Evolutionary conservation across 23 tunicate genomes (phyloP).

Genomic region (Halocynthia aurantium): DNA sequence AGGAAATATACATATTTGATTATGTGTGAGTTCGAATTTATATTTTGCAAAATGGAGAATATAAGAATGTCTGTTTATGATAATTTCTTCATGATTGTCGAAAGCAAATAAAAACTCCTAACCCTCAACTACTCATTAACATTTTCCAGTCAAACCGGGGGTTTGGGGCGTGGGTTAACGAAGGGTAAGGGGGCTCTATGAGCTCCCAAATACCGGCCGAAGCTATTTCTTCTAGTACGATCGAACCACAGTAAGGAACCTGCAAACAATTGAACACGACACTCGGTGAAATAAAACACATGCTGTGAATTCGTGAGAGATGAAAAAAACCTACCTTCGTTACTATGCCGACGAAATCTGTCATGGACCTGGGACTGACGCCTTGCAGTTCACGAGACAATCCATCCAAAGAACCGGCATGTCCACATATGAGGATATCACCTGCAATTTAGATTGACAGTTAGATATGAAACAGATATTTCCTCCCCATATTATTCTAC

Average conservation of each 20-base stretch:
- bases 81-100: no score
- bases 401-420: conserved; percentile 87
- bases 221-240: conserved; percentile 61
- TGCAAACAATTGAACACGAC: background rate
- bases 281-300: background rate
- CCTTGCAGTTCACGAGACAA: conserved; percentile 86
- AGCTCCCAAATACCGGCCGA: conserved; percentile 60
- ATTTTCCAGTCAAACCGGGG: conserved; percentile 82
- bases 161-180: conserved; percentile 83
- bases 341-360: conserved; percentile 84
- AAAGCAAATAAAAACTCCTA: no score
- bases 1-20: no score
- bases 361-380: conserved; percentile 74
- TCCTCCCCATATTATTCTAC: background rate
- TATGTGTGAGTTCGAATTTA: no score
- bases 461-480: background rate
- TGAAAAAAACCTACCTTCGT: conserved; percentile 59
- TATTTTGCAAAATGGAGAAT: no score
- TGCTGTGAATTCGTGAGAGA: background rate
- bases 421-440: conserved; percentile 67
- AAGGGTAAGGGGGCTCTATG: conserved; percentile 81
- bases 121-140: conserved; percentile 14
- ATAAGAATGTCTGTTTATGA: no score
- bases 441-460: conserved; percentile 39
- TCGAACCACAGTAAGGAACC: conserved; percentile 90